Evolutionary conservation across 2,888 invertebrate genomes (phyloP).

Genomic region (Synanthedon vespiformis): DNA sequence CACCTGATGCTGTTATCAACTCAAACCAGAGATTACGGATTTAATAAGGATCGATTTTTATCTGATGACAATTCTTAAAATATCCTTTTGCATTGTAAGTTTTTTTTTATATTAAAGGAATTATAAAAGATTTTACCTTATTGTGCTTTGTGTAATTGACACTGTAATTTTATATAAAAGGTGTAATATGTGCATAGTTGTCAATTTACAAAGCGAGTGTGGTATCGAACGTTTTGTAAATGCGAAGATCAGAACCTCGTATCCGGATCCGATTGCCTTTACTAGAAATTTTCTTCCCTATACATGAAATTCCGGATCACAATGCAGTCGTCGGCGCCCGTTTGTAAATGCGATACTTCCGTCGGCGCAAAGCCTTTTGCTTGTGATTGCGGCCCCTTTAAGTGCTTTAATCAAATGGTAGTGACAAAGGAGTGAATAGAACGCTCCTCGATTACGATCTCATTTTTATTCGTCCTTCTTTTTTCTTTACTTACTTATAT

Average conservation of each 20-base stretch:
- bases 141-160: no score
- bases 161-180: no score
- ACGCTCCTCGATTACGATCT: conserved; percentile 57
- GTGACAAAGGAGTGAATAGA: conserved; percentile 68
- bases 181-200: conserved; percentile 13
- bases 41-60: background rate
- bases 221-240: conserved; percentile 42
- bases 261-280: conserved; percentile 51
- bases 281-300: conserved; percentile 31
- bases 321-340: conserved; percentile 56
- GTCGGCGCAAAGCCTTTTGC: conserved; percentile 50
- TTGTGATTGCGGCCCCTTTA: conserved; percentile 64
- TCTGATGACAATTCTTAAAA: background rate
- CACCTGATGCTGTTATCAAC: conserved; percentile 21
- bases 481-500: conserved; percentile 36
- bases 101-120: no score
- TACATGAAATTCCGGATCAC: conserved; percentile 21
- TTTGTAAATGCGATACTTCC: conserved; percentile 71
- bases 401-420: conserved; percentile 60
- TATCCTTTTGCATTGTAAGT: no score
- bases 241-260: conserved; percentile 35
- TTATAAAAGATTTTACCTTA: no score
- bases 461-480: conserved; percentile 39
- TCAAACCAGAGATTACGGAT: background rate
- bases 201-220: conserved; percentile 25